Evolutionary conservation across 1,140 invertebrate species (phyloP).

Genomic region (Atopsyche davidsoni): DNA sequence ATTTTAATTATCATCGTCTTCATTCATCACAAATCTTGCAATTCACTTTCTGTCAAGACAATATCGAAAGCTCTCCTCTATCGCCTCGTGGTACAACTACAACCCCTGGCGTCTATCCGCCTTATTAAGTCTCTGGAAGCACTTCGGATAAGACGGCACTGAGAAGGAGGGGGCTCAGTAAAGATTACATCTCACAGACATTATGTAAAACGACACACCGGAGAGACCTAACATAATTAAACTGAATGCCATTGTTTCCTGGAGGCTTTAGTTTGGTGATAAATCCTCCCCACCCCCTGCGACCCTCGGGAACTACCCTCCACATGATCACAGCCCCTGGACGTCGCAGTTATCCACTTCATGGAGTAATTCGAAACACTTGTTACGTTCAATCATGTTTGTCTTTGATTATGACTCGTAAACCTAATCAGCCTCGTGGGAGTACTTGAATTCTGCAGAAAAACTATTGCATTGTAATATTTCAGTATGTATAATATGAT

Average conservation of each 20-base stretch:
- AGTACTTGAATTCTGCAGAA: background rate
- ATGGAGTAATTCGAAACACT: too few species aligned
- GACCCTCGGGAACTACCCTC: slow-evolving; percentile 1
- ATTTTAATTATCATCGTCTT: too few species aligned
- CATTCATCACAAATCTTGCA: too few species aligned
- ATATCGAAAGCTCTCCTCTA: too few species aligned
- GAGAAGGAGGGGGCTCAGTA: slow-evolving; percentile 2
- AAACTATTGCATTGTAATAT: background rate
- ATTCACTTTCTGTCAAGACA: too few species aligned
- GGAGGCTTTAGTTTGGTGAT: slow-evolving; percentile 22
- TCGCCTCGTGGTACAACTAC: too few species aligned
- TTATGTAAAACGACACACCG: slow-evolving; percentile 31
- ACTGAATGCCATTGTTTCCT: slow-evolving; percentile 29
- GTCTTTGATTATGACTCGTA: slow-evolving; percentile 8
- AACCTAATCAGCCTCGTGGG: background rate
- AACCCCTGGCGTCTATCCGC: too few species aligned
- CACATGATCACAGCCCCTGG: slow-evolving; percentile 2
- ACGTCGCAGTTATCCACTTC: slow-evolving; percentile 10
- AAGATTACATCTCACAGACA: slow-evolving; percentile 29
- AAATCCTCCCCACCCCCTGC: slow-evolving; percentile 12
- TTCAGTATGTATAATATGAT: background rate
- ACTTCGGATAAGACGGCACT: slow-evolving; percentile 17
- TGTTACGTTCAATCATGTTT: slow-evolving; percentile 7
- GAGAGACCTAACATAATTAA: slow-evolving; percentile 32
- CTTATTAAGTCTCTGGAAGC: too few species aligned